These are phyloP conservation scores for Grapholita molesta DNA, from an alignment of 1,140 invertebrate species.

Conservation along the genomic window DNA sequence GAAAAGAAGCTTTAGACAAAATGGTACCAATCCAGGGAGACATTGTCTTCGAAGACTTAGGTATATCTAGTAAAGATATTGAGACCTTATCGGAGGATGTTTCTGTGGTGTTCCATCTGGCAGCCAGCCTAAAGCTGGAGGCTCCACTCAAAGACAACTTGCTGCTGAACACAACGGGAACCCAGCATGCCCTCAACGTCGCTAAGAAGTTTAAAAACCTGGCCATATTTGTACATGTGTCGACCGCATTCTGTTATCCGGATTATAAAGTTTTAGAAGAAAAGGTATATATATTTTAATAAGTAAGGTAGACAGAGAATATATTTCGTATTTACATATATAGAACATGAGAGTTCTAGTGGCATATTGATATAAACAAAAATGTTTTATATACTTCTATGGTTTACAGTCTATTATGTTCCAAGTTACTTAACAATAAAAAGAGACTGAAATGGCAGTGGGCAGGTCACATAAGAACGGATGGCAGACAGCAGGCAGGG, in stretches of 20 bases:
- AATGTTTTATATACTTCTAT: too few species aligned
- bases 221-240: conserved; percentile 83
- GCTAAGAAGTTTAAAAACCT: conserved; percentile 81
- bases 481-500: too few species aligned
- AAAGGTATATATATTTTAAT: conserved; percentile 65
- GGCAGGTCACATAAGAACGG: too few species aligned
- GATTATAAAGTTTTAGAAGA: conserved; percentile 81
- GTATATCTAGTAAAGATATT: conserved; percentile 77
- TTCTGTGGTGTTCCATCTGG: conserved; percentile 92
- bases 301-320: background rate
- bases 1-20: conserved; percentile 81
- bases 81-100: conserved; percentile 78
- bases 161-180: conserved; percentile 83
- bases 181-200: conserved; percentile 80
- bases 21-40: conserved; percentile 85
- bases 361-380: too few species aligned
- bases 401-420: too few species aligned
- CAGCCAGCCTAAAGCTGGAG: conserved; percentile 88
- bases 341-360: too few species aligned
- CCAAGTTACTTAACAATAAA: too few species aligned
- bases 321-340: too few species aligned
- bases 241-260: conserved; percentile 86
- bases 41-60: conserved; percentile 78
- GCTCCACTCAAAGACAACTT: conserved; percentile 82
- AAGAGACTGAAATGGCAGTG: too few species aligned